A percentile compares a stretch with the other conserved stretches of the same genome.
These are phyloP conservation scores for Fopius arisanus DNA, from an alignment of 1,140 invertebrate genomes.

Conservation along the genomic window DNA sequence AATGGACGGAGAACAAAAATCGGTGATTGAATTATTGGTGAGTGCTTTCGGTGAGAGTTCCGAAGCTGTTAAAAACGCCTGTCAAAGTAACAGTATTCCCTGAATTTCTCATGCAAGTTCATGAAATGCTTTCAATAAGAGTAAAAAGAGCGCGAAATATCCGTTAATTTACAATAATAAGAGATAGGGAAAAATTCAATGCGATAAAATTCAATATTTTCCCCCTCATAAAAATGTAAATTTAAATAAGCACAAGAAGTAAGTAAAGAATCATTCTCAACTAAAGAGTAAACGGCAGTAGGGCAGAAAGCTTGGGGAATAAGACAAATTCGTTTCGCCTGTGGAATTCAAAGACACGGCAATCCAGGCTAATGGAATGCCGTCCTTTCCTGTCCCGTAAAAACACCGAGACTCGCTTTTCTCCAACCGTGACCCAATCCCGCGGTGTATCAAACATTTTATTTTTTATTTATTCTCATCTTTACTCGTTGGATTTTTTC, in stretches of 20 bases:
- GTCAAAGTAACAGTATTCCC: neutral
- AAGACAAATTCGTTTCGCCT: conserved; percentile 4
- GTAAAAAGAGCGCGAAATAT: neutral
- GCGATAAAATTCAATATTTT: neutral
- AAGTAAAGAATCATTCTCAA: neutral
- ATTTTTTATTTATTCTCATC: neutral
- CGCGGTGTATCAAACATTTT: neutral
- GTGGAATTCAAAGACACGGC: neutral
- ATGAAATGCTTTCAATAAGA: neutral
- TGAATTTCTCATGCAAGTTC: neutral
- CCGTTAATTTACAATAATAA: no score
- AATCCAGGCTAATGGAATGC: conserved; percentile 20
- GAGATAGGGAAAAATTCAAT: neutral
- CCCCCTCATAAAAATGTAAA: neutral
- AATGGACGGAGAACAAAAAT: neutral
- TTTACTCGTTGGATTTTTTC: conserved; percentile 1
- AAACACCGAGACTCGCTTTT: neutral
- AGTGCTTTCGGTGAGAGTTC: neutral
- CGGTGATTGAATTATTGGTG: conserved; percentile 5
- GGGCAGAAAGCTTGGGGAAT: neutral
- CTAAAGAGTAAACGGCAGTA: neutral
- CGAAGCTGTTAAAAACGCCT: neutral
- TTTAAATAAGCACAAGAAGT: conserved; percentile 6
- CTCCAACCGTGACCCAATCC: conserved; percentile 18
- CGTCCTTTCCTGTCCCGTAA: neutral